Conservation (phyloP, 2,888 invertebrate genomes). For the Endomychus coccineus region DNA sequence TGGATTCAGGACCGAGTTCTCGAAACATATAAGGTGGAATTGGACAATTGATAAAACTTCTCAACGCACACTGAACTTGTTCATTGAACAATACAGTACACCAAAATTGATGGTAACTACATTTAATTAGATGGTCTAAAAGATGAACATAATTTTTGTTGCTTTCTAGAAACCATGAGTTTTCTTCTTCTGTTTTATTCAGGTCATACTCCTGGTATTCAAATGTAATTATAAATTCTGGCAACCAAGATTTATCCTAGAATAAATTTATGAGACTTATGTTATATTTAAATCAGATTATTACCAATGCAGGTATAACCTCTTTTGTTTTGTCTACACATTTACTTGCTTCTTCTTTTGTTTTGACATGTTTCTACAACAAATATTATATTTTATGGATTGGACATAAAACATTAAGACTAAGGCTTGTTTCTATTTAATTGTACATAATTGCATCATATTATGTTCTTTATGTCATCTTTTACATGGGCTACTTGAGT, state of each 20-base stretch:
- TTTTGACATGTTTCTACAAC: conserved; percentile 29
- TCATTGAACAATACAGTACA: conserved; percentile 38
- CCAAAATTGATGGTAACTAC: conserved; percentile 42
- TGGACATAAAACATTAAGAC: no score
- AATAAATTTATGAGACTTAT: conserved; percentile 10
- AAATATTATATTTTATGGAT: not conserved
- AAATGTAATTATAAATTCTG: conserved; percentile 27
- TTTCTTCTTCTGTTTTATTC: conserved; percentile 30
- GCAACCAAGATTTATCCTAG: conserved; percentile 34
- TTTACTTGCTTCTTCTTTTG: conserved; percentile 22
- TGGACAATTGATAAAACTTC: conserved; percentile 36
- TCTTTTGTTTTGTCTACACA: conserved; percentile 30
- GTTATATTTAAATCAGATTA: conserved; percentile 2
- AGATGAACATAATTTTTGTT: conserved; percentile 32
- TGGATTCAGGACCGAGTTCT: conserved; percentile 41
- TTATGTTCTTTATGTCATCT: no score
- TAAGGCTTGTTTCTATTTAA: no score
- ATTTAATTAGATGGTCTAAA: conserved; percentile 35
- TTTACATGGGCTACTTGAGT: no score
- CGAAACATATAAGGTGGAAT: conserved; percentile 39
- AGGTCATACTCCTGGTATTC: conserved; percentile 35
- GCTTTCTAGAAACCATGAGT: conserved; percentile 29
- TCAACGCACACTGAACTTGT: conserved; percentile 28
- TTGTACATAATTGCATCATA: no score
- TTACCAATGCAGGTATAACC: conserved; percentile 36